Conservation (phyloP, 2,888 invertebrate genomes). For the Nomada ruficornis region DNA sequence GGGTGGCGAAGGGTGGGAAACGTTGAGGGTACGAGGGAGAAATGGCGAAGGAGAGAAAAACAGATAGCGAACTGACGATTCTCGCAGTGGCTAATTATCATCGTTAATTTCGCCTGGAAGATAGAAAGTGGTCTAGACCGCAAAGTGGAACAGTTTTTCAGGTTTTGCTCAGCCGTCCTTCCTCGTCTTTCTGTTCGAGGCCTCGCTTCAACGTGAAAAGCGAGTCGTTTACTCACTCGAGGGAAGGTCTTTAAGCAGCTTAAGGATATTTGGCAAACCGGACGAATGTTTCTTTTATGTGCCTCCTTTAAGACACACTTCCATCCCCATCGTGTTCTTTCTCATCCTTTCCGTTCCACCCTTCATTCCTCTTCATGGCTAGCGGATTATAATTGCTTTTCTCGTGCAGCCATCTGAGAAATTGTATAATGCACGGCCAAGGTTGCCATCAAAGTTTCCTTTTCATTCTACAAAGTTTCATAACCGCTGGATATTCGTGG, state of each 20-base stretch:
- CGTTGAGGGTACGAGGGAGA: too few relatives aligned
- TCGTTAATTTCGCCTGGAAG: constrained; percentile 55
- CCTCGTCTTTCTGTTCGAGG: constrained; percentile 13
- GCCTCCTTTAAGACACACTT: constrained; percentile 44
- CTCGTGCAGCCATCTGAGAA: constrained; percentile 28
- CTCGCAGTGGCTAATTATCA: constrained; percentile 54
- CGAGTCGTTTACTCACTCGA: constrained; percentile 31
- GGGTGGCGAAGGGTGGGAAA: not conserved
- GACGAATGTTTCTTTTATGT: constrained; percentile 65
- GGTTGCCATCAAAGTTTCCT: not conserved
- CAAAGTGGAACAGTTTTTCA: constrained; percentile 45
- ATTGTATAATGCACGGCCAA: not conserved
- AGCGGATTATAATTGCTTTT: constrained; percentile 38
- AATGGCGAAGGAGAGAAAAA: not conserved
- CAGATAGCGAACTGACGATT: not conserved
- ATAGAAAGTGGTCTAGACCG: constrained; percentile 35
- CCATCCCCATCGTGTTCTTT: constrained; percentile 44
- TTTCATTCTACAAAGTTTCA: constrained; percentile 4
- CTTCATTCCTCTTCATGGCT: not conserved
- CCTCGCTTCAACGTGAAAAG: constrained; percentile 14
- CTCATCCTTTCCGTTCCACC: constrained; percentile 43
- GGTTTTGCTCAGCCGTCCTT: not conserved
- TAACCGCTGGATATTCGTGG: not conserved
- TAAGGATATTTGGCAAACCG: constrained; percentile 63
- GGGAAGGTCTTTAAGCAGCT: constrained; percentile 41